Base-by-base conservation (phyloP, 2,113 vertebrate genomes). In the Pycnonotus jocosus region DNA sequence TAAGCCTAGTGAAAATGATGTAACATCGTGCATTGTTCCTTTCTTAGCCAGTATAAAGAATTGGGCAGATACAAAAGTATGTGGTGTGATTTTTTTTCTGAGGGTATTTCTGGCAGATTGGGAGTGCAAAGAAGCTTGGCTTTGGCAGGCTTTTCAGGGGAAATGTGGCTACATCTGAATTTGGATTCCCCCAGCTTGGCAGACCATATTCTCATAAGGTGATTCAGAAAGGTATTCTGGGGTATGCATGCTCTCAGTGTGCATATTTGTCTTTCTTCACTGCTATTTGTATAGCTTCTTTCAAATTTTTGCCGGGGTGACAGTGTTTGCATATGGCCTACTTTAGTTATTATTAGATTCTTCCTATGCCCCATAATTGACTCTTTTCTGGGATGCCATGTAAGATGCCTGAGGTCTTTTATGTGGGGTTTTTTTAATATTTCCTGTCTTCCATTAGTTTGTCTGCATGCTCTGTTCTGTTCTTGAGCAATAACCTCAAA, bases 221-320 rank as follows among this genome's bases (percentile, higher is more conserved):
- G 74, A 80, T 78, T 91, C 69, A 93, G 53, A 74, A 70, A 47
- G 61, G 48, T 68, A 35, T 94, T 83, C 66, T 28, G 48, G 78
- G 90, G 54, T 90, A 74, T 58, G 65, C 45, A 69, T 81, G 88
- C 81, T 96, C 44, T 2, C 47, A 77, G 44, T 70, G 76, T 95
- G 76, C 66, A 88, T 97, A 97, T 98, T 98, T 97, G 95, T 86
- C 96, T 97, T 97, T 81, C 56, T 93, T 93, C 90, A 70, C 65
- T 97, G 95, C 95, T 98, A 95, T 98, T 98, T 97, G 95, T 97
- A 91, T 40, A 97, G 93, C 87, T 95, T 53, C 89, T 93, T 97
- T 94, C 81, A 68, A 38, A 88, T 91, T 97, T 97, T 97, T 97
- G 77, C 94, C 83, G 78, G 95, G 92, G 97, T 86, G 94, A 90